Evolutionary conservation across 2,888 invertebrate species (phyloP), one percentile per base, ranked within the genome.

Genomic region (Apodemia zela): DNA sequence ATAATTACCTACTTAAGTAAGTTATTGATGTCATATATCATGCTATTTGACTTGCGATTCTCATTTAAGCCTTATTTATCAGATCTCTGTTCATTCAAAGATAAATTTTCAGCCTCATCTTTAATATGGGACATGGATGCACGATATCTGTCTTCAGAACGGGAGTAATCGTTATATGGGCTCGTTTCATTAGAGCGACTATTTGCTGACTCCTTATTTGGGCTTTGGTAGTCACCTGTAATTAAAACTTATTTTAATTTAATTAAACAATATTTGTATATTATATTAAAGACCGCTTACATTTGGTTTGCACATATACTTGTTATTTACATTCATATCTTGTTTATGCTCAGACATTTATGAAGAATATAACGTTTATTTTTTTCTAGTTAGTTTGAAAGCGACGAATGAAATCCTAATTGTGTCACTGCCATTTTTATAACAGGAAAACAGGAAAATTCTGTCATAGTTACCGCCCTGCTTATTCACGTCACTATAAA

Each of bases 21-120:
- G 29, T 29, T 57, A 57, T 25, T 13, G 25, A 29, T 57, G 57
- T 57, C 57, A 25, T 54, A 54, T 29, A 29, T 57, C 25, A 25
- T 57, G 57, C 29, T 57, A 3, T 21, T n/a, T 57, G 21, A 29
- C 21, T 29, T 25, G 15, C 57, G 15, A 54, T 57, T 15, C 7
- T 11, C 15, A 21, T 54, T 21, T 29, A 57, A n/a, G 25, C 17
- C 75, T 79, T 88, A 90, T 76, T 90, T 91, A 71, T 91, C 91
- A 81, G 87, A 86, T 82, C 91, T 86, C 72, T 90, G 89, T 73
- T 90, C 90, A 75, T 92, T 92, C 63, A 92, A 85, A 6, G 92
- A 92, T 8, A 92, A 76, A 73, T 92, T 92, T 67, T 92, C 92
- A 0, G 92, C 92, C 71, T 92, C 92, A 66, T 92, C 92, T 67